phyloP scores from a whole-genome alignment of 2,113 vertebrate genomes.

The Benitochromis conjunctus region DNA sequence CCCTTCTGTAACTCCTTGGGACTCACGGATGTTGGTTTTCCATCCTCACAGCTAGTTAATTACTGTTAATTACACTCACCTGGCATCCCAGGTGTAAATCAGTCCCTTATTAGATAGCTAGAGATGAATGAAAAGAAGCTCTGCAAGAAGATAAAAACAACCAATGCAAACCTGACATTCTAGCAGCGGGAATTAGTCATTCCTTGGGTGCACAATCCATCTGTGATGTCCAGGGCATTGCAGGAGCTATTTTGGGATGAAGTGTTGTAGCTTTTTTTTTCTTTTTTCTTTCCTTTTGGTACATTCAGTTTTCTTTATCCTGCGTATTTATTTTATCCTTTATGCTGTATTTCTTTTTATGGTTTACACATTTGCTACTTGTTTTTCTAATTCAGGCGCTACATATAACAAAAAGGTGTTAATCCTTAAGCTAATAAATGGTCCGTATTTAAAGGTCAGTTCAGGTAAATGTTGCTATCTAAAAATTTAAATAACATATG shows the following conservation, averaged over 20 bases:
- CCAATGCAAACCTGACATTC: neutral
- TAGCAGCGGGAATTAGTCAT: neutral
- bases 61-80: slow-evolving; percentile 41
- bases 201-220: neutral
- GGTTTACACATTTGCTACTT: neutral
- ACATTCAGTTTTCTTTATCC: neutral
- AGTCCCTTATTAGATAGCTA: neutral
- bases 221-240: neutral
- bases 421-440: neutral
- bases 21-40: neutral
- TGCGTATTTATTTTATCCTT: neutral
- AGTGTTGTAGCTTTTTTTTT: neutral
- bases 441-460: neutral
- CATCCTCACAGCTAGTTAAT: slow-evolving; percentile 26
- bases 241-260: neutral
- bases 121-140: neutral
- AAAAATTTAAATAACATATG: neutral
- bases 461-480: neutral
- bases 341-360: neutral
- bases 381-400: neutral
- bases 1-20: neutral
- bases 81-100: slow-evolving; percentile 32
- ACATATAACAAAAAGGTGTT: neutral
- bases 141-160: neutral
- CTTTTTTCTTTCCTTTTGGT: neutral